Evolutionary conservation across 2,888 invertebrate species (phyloP).

Genomic region (Himalopsyche tibetana): DNA sequence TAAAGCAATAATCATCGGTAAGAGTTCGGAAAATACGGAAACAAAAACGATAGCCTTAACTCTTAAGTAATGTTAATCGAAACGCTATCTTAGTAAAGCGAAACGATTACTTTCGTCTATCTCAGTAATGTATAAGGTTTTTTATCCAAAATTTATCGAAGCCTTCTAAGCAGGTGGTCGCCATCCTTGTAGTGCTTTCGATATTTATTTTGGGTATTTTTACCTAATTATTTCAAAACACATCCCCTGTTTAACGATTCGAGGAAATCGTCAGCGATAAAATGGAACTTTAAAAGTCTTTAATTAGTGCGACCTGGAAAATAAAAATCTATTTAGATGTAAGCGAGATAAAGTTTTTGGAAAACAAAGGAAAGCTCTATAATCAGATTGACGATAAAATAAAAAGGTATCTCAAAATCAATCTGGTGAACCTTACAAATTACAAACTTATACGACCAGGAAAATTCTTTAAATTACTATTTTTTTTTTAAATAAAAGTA

Average conservation of each 20-base stretch:
- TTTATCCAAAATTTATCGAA: constrained; percentile 32
- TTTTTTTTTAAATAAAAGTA: too few species aligned
- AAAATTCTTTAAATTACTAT: too few species aligned
- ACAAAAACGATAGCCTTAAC: constrained; percentile 32
- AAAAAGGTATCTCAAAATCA: too few species aligned
- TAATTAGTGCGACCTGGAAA: constrained; percentile 18
- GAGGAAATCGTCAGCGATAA: constrained; percentile 1
- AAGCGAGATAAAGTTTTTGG: background rate
- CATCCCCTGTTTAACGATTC: constrained; percentile 5
- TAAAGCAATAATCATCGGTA: constrained; percentile 16
- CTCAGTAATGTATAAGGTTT: constrained; percentile 35
- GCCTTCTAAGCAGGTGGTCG: constrained; percentile 18
- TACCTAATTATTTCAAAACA: constrained; percentile 36
- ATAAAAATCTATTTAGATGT: constrained; percentile 16
- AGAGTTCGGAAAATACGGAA: constrained; percentile 31
- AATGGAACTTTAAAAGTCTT: background rate
- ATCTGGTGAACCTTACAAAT: too few species aligned
- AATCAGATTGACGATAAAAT: too few species aligned
- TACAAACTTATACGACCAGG: too few species aligned
- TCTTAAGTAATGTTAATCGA: constrained; percentile 43
- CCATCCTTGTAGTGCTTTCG: background rate
- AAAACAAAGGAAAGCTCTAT: background rate
- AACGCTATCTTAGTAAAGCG: constrained; percentile 36
- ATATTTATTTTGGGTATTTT: constrained; percentile 23
- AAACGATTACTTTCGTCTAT: constrained; percentile 28